Percentiles rank a stretch among this genome's conserved stretches.
These are phyloP conservation scores for Notolabrus celidotus DNA, from an alignment of 2,797 vertebrate genomes.

Conservation along the genomic window DNA sequence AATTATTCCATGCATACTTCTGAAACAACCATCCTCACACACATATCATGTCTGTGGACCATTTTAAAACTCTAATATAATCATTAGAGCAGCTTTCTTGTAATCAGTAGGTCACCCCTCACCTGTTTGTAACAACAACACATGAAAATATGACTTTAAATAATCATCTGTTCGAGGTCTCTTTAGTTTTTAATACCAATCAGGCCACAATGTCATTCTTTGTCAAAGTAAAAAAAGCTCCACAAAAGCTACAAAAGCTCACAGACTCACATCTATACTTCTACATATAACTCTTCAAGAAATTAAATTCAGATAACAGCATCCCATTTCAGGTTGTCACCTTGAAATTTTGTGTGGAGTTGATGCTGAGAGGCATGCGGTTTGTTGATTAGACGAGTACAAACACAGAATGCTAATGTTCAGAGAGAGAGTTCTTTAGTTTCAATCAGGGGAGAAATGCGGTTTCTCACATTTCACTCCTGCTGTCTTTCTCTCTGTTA, in stretches of 20 bases:
- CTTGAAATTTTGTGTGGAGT: slow-evolving; percentile 84
- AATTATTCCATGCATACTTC: background rate
- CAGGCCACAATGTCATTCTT: background rate
- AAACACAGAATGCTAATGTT: slow-evolving; percentile 83
- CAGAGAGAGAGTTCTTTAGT: slow-evolving; percentile 57
- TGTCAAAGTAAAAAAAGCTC: slow-evolving; percentile 4
- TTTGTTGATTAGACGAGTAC: slow-evolving; percentile 85
- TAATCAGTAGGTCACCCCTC: no score
- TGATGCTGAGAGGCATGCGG: slow-evolving; percentile 82
- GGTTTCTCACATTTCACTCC: slow-evolving; percentile 39
- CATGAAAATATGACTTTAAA: no score
- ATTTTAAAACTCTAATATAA: background rate
- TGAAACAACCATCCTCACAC: background rate
- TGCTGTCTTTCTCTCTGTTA: slow-evolving; percentile 18
- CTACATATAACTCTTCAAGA: slow-evolving; percentile 60
- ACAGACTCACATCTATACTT: slow-evolving; percentile 40
- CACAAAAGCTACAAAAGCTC: slow-evolving; percentile 52
- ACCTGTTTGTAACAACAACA: no score
- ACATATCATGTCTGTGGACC: background rate
- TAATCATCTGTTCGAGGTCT: background rate
- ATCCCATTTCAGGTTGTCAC: slow-evolving; percentile 73
- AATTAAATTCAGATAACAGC: slow-evolving; percentile 80
- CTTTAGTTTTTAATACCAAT: no score
- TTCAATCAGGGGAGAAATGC: slow-evolving; percentile 51
- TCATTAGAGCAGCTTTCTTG: background rate